Percentiles rank a stretch among this genome's conserved stretches.
Evolutionary conservation across 2,113 vertebrate species (phyloP).

Genomic region (Alexandromys fortis): DNA sequence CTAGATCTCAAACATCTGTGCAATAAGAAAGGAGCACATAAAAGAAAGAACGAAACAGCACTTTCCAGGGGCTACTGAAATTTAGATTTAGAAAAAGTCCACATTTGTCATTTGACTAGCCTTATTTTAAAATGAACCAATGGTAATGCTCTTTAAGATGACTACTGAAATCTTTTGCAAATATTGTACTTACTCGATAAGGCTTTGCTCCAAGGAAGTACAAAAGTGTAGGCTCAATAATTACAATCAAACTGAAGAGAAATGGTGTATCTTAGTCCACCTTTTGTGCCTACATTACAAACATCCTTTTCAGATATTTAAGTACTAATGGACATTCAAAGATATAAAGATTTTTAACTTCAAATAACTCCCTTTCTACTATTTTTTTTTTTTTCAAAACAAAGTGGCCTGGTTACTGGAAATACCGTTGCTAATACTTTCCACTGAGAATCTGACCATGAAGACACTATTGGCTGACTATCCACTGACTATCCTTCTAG

Average conservation of each 20-base stretch:
- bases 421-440: not conserved
- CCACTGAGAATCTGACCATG: not conserved
- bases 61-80: not conserved
- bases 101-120: constrained; percentile 25
- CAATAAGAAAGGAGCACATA: constrained; percentile 19
- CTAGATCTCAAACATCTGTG: constrained; percentile 4
- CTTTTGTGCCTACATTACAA: constrained; percentile 19
- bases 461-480: not conserved
- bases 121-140: constrained; percentile 35
- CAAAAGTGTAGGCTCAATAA: not conserved
- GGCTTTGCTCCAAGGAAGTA: constrained; percentile 11
- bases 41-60: constrained; percentile 23
- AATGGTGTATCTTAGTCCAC: not conserved
- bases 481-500: not conserved
- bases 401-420: not conserved
- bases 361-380: constrained; percentile 21
- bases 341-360: constrained; percentile 15
- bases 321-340: constrained; percentile 1
- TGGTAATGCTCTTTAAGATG: not conserved
- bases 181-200: not conserved
- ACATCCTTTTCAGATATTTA: constrained; percentile 28
- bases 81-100: not conserved
- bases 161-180: not conserved
- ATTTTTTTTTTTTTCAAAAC: constrained; percentile 27
- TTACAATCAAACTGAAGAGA: not conserved